Percentiles rank a stretch among this genome's conserved stretches.
Conservation (phyloP, 1,140 invertebrate species). For the Drosophila gunungcola region DNA sequence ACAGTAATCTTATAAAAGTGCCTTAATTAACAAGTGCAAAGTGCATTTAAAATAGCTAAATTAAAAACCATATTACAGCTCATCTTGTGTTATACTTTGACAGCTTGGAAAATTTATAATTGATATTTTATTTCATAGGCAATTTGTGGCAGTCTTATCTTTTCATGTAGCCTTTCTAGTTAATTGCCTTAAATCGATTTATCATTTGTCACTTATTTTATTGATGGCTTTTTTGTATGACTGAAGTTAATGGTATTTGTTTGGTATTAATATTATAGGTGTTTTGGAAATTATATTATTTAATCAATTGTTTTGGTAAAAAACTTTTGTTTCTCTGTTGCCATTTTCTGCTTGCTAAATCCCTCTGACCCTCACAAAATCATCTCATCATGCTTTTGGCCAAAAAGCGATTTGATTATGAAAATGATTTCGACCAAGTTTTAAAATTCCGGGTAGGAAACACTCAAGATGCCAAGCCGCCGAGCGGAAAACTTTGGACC, state of each 20-base stretch:
- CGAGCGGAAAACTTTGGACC: slow-evolving; percentile 5
- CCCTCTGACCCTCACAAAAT: not conserved
- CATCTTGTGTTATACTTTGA: not conserved
- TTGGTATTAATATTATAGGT: too few species aligned
- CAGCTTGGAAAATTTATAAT: slow-evolving; percentile 1
- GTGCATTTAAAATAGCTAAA: not conserved
- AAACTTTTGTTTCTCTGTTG: not conserved
- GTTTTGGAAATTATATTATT: too few species aligned
- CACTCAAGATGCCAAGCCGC: not conserved
- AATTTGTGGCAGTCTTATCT: not conserved
- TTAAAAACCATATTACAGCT: too few species aligned
- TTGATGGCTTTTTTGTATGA: not conserved
- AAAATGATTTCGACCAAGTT: slow-evolving; percentile 3
- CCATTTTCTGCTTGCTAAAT: slow-evolving; percentile 4
- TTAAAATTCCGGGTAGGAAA: slow-evolving; percentile 4
- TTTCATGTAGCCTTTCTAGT: not conserved
- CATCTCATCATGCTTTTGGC: not conserved
- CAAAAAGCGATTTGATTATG: slow-evolving; percentile 9
- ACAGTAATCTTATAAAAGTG: not conserved
- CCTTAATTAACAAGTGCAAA: not conserved
- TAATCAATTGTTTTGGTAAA: too few species aligned
- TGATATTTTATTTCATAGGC: not conserved
- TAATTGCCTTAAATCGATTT: not conserved
- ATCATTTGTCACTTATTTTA: not conserved
- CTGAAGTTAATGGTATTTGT: too few species aligned